These are phyloP conservation scores for Platorchestia sp. DNA, from an alignment of 1,140 invertebrate genomes.

Conservation along the genomic window DNA sequence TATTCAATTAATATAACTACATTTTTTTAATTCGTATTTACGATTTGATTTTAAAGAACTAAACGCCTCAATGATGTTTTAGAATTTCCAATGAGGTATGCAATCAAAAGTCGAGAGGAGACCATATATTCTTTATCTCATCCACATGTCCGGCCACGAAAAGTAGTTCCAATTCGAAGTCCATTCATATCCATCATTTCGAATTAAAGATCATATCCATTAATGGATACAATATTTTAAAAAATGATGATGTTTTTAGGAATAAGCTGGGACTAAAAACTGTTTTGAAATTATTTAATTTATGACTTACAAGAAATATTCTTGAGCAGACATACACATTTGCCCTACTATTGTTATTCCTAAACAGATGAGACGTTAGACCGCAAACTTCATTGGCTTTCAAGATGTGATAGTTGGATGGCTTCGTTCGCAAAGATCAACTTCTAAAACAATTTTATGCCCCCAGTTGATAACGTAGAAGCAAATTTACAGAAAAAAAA, in stretches of 20 bases:
- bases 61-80: not conserved
- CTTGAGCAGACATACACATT: not conserved
- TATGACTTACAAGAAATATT: not conserved
- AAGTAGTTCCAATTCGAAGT: too few species aligned
- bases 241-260: not conserved
- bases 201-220: not conserved
- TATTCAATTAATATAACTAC: not conserved
- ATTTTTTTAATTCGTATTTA: too few species aligned
- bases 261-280: not conserved
- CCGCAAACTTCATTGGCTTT: too few species aligned
- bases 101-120: not conserved
- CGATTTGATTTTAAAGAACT: too few species aligned
- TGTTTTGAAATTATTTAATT: not conserved
- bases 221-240: not conserved
- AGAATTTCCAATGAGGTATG: not conserved
- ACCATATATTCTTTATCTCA: too few species aligned
- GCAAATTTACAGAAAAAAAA: too few species aligned
- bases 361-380: not conserved
- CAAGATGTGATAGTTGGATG: too few species aligned
- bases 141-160: too few species aligned
- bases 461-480: too few species aligned
- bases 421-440: too few species aligned
- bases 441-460: too few species aligned
- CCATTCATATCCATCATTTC: too few species aligned
- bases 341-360: not conserved